Percentiles rank a stretch among this genome's conserved stretches.
These are phyloP conservation scores for Pammene fasciana DNA, from an alignment of 2,888 invertebrate genomes.

Conservation along the genomic window DNA sequence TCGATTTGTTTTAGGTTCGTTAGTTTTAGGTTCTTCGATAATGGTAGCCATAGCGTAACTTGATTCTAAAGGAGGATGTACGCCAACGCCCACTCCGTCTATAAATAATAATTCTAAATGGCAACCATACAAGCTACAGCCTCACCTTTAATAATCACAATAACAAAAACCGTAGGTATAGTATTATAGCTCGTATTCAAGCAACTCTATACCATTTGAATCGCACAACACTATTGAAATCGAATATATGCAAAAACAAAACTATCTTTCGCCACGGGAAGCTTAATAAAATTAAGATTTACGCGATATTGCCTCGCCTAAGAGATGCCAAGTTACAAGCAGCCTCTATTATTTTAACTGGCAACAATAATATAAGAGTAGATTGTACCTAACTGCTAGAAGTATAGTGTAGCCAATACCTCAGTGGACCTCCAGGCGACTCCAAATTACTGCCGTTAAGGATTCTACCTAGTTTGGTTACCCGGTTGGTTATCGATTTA, in stretches of 20 bases:
- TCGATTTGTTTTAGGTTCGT: no score
- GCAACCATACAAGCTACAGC: constrained; percentile 1
- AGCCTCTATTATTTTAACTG: constrained; percentile 57
- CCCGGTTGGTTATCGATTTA: no score
- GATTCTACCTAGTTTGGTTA: constrained; percentile 1
- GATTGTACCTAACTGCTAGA: constrained; percentile 38
- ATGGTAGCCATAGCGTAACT: constrained; percentile 2
- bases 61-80: constrained; percentile 7
- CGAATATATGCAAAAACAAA: constrained; percentile 41
- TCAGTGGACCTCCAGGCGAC: constrained; percentile 51
- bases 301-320: constrained; percentile 31
- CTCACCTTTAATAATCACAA: constrained; percentile 1
- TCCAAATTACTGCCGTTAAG: constrained; percentile 48
- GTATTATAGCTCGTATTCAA: constrained; percentile 26
- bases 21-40: background rate
- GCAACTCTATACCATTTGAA: constrained; percentile 29
- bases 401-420: constrained; percentile 45
- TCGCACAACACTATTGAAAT: constrained; percentile 35
- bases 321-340: constrained; percentile 43
- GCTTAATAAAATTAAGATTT: constrained; percentile 40
- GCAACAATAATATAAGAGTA: constrained; percentile 56
- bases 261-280: constrained; percentile 38
- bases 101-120: constrained; percentile 20
- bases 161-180: constrained; percentile 6
- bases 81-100: constrained; percentile 22